A percentile compares a stretch with the other conserved stretches of the same genome.
Conservation (phyloP, 2,113 vertebrate genomes). For the Carollia perspicillata region DNA sequence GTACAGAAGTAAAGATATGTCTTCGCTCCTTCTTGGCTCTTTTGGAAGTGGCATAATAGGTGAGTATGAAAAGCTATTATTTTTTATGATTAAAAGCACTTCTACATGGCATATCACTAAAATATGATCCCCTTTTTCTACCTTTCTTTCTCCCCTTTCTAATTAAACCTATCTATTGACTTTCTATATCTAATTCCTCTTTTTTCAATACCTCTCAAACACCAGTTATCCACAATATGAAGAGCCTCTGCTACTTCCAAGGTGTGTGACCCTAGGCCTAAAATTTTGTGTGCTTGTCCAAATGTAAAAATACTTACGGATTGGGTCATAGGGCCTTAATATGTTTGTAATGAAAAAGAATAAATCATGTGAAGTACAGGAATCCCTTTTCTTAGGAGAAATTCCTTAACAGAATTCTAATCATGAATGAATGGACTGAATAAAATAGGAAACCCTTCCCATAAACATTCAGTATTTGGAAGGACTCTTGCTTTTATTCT, state of each 20-base stretch:
- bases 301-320: slow-evolving; percentile 43
- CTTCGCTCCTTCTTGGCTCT: not conserved
- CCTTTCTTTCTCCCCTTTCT: not conserved
- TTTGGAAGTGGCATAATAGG: not conserved
- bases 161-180: not conserved
- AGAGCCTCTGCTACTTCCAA: not conserved
- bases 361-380: not conserved
- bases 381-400: not conserved
- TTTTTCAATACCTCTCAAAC: slow-evolving; percentile 1
- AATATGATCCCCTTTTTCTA: not conserved
- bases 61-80: not conserved
- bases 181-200: not conserved
- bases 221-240: not conserved
- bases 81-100: not conserved
- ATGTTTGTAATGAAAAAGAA: not conserved
- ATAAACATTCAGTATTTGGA: slow-evolving; percentile 12
- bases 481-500: slow-evolving; percentile 21
- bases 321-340: not conserved
- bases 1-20: not conserved
- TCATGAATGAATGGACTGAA: not conserved
- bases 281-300: not conserved
- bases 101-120: not conserved
- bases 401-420: slow-evolving; percentile 4
- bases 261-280: not conserved
- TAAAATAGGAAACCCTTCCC: not conserved